Evolutionary conservation across 2,113 vertebrate genomes (phyloP).

Genomic region (Lamprotornis superbus): DNA sequence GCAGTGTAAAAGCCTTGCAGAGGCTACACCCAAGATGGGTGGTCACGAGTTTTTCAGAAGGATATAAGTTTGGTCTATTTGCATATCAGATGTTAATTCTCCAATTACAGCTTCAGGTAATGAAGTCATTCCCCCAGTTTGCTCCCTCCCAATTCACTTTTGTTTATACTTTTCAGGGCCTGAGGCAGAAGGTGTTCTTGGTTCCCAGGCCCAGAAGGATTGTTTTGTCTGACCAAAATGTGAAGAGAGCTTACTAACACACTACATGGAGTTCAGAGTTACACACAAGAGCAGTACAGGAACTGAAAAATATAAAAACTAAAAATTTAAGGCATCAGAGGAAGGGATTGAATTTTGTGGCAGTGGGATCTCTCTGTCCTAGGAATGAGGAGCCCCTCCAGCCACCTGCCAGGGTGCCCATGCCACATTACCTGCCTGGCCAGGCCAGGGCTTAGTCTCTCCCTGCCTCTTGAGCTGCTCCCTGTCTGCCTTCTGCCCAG

Average conservation of each 20-base stretch:
- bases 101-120: background rate
- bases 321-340: background rate
- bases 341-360: background rate
- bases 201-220: background rate
- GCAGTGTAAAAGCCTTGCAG: background rate
- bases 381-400: background rate
- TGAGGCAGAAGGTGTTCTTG: background rate
- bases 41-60: background rate
- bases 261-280: background rate
- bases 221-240: background rate
- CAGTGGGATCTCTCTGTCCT: background rate
- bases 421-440: rapidly evolving
- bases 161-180: background rate
- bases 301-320: background rate
- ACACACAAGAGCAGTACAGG: background rate
- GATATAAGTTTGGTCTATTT: background rate
- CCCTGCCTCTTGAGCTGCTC: background rate
- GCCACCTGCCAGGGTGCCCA: background rate
- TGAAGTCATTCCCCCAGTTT: background rate
- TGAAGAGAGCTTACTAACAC: background rate
- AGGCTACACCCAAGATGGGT: no score
- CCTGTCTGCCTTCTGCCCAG: background rate
- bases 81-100: background rate
- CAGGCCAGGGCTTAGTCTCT: background rate
- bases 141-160: background rate